These are phyloP conservation scores for Fragum whitleyi DNA, from an alignment of 2,888 invertebrate species.

Conservation along the genomic window DNA sequence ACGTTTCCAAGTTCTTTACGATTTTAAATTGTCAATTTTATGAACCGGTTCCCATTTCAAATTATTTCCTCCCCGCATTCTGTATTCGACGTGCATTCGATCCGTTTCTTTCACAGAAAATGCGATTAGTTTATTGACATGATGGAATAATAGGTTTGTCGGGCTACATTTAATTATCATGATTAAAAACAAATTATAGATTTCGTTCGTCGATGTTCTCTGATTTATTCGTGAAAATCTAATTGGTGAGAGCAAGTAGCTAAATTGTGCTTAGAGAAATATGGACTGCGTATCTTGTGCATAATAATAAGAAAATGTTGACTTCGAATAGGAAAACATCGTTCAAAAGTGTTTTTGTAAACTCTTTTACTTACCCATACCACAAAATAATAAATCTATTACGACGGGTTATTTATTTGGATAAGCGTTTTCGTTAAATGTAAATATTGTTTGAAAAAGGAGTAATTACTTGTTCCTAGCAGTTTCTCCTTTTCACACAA, in stretches of 20 bases:
- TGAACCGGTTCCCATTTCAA: conserved; percentile 4
- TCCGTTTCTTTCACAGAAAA: conserved; percentile 16
- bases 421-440: too few relatives aligned
- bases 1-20: conserved; percentile 18
- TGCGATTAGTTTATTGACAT: conserved; percentile 48
- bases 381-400: too few relatives aligned
- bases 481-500: too few relatives aligned
- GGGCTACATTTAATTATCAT: conserved; percentile 41
- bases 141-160: conserved; percentile 51
- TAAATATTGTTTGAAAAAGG: too few relatives aligned
- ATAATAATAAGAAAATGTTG: too few relatives aligned
- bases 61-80: background rate
- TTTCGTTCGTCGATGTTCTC: conserved; percentile 24
- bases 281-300: background rate
- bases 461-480: too few relatives aligned
- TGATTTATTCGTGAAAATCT: conserved; percentile 1
- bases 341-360: too few relatives aligned
- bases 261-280: conserved; percentile 32
- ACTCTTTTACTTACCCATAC: too few relatives aligned
- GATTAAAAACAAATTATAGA: conserved; percentile 62
- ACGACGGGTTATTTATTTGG: too few relatives aligned
- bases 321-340: too few relatives aligned
- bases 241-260: conserved; percentile 4
- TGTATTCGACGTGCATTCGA: conserved; percentile 12
- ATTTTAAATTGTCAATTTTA: conserved; percentile 26